A percentile compares a stretch with the other conserved stretches of the same genome.
Evolutionary conservation across 2,797 vertebrate species (phyloP).

Genomic region (Phataginus tricuspis): DNA sequence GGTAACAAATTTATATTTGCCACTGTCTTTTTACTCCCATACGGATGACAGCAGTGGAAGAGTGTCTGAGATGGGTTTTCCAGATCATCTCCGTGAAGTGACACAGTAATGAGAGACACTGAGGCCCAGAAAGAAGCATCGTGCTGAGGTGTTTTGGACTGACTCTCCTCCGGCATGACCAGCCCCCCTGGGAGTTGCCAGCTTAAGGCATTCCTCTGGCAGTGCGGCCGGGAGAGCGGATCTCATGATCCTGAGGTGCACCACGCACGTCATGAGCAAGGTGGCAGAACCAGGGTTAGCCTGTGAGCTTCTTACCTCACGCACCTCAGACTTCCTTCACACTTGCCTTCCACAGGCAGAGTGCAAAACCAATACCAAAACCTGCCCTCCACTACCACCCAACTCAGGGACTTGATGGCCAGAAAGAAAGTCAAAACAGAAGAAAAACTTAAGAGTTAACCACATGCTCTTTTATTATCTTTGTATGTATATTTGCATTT

Average conservation of each 20-base stretch:
- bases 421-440: background rate
- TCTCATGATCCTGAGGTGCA: background rate
- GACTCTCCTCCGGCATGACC: too few relatives aligned
- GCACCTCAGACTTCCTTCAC: too few relatives aligned
- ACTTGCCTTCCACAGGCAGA: background rate
- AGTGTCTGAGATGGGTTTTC: background rate
- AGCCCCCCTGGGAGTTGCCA: background rate
- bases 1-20: background rate
- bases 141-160: background rate
- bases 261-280: background rate
- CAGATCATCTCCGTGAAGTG: background rate
- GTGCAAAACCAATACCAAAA: background rate
- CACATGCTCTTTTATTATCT: background rate
- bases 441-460: background rate
- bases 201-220: background rate
- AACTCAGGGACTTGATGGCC: background rate
- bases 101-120: background rate
- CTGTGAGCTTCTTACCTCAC: too few relatives aligned
- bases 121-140: background rate
- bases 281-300: too few relatives aligned
- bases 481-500: background rate
- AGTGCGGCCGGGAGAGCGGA: accelerated
- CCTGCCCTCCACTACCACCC: background rate
- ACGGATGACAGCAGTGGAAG: background rate
- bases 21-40: background rate